Conservation (phyloP, 2,888 invertebrate species). For the Harpagoxenus sublaevis region DNA sequence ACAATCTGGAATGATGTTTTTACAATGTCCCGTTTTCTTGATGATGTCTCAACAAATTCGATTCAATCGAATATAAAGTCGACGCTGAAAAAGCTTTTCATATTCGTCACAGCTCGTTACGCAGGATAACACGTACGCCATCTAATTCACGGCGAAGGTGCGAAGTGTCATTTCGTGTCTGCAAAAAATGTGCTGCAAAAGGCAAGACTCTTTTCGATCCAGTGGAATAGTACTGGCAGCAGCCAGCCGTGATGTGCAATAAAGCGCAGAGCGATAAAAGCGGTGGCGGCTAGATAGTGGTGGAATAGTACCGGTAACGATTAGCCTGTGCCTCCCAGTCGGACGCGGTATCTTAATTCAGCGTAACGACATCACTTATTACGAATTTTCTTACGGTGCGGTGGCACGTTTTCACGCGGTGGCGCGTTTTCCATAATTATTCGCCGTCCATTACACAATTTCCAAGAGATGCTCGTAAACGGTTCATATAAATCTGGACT, state of each 20-base stretch:
- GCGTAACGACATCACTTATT: constrained; percentile 28
- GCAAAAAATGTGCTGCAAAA: not conserved
- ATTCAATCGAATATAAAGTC: not conserved
- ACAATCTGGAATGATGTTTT: not conserved
- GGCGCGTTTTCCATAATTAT: constrained; percentile 4
- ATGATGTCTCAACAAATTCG: not conserved
- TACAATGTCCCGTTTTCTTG: not conserved
- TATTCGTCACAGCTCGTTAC: constrained; percentile 6
- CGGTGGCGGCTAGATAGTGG: constrained; percentile 28
- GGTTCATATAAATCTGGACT: not conserved
- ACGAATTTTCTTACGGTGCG: constrained; percentile 35
- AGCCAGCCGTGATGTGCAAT: constrained; percentile 37
- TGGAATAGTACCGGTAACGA: constrained; percentile 59
- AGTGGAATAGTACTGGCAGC: constrained; percentile 61
- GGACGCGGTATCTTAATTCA: constrained; percentile 37
- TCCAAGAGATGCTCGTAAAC: constrained; percentile 4
- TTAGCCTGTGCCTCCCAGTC: constrained; percentile 41
- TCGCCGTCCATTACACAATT: constrained; percentile 19
- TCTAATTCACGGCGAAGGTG: not conserved
- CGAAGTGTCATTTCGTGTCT: not conserved
- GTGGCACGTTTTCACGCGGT: constrained; percentile 6
- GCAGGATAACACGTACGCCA: not conserved
- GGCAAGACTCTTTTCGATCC: constrained; percentile 14
- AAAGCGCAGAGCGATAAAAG: constrained; percentile 35
- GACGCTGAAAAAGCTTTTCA: not conserved